Percentiles rank a stretch among this genome's conserved stretches.
phyloP scores from a whole-genome alignment of 2,888 invertebrate species.

The Corythucha ciliata region DNA sequence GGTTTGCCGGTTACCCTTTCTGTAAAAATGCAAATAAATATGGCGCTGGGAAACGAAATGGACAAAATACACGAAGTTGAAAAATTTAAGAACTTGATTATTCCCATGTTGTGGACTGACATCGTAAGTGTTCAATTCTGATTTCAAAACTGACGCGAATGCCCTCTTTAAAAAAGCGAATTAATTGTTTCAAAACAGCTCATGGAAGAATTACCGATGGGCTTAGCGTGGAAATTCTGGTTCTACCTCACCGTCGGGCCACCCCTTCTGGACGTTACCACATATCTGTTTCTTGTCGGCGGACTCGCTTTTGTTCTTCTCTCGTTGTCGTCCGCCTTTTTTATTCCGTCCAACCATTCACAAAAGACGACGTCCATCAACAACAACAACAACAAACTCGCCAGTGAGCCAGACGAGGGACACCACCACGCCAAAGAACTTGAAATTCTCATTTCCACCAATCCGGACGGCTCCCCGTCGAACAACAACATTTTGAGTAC shows the following conservation, averaged over 20 bases:
- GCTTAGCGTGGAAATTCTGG: slow-evolving; percentile 54
- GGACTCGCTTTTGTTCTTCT: slow-evolving; percentile 46
- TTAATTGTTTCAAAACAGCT: too few species aligned
- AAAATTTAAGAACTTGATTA: slow-evolving; percentile 58
- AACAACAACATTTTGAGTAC: too few species aligned
- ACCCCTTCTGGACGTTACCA: slow-evolving; percentile 48
- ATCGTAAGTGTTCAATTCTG: slow-evolving; percentile 76
- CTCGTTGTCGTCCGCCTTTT: slow-evolving; percentile 33
- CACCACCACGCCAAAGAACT: too few species aligned
- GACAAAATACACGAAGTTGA: slow-evolving; percentile 56
- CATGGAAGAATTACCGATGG: slow-evolving; percentile 56
- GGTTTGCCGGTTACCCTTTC: slow-evolving; percentile 71
- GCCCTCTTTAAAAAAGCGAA: too few species aligned
- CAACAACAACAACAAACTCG: too few species aligned
- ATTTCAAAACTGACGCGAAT: too few species aligned
- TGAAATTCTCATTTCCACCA: too few species aligned
- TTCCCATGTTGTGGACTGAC: slow-evolving; percentile 83
- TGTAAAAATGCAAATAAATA: slow-evolving; percentile 76
- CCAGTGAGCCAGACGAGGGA: too few species aligned
- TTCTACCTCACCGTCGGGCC: slow-evolving; percentile 66
- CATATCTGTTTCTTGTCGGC: slow-evolving; percentile 48
- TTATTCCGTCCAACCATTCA: too few species aligned
- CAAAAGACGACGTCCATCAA: too few species aligned
- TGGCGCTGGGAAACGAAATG: slow-evolving; percentile 63
- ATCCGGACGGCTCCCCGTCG: too few species aligned